phyloP scores from a whole-genome alignment of 2,797 vertebrate species.

The Calcarius lapponicus region DNA sequence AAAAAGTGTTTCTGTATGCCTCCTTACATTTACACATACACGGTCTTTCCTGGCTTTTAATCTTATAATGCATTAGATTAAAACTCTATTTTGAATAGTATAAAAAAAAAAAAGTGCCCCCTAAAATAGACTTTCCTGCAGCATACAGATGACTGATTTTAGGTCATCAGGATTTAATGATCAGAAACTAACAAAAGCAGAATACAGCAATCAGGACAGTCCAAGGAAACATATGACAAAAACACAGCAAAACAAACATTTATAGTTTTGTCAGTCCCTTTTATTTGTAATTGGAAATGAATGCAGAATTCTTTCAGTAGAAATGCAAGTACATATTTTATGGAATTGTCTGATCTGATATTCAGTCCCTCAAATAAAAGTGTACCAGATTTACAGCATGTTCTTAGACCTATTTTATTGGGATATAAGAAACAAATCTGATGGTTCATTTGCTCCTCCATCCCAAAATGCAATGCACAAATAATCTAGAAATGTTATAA shows the following conservation, averaged over 20 bases:
- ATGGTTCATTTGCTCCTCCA: background rate
- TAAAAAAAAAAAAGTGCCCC: background rate
- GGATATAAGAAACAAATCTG: background rate
- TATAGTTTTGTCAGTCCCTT: background rate
- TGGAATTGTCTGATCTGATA: background rate
- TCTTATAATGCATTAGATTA: background rate
- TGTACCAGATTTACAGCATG: background rate
- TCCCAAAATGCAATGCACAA: background rate
- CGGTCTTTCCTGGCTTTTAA: background rate
- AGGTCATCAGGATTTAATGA: background rate
- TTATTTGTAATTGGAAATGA: background rate
- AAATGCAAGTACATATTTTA: background rate
- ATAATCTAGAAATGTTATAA: background rate
- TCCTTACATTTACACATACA: background rate
- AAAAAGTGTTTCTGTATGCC: conserved; percentile 1
- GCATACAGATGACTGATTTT: background rate
- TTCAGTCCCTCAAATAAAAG: background rate
- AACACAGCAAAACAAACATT: background rate
- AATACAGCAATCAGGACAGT: background rate
- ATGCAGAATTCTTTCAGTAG: background rate
- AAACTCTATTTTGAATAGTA: background rate
- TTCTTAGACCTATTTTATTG: background rate
- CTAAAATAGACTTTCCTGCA: background rate
- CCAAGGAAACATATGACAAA: background rate
- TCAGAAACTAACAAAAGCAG: background rate